Conservation (phyloP, 2,113 vertebrate species). For the Mohoua ochrocephala region DNA sequence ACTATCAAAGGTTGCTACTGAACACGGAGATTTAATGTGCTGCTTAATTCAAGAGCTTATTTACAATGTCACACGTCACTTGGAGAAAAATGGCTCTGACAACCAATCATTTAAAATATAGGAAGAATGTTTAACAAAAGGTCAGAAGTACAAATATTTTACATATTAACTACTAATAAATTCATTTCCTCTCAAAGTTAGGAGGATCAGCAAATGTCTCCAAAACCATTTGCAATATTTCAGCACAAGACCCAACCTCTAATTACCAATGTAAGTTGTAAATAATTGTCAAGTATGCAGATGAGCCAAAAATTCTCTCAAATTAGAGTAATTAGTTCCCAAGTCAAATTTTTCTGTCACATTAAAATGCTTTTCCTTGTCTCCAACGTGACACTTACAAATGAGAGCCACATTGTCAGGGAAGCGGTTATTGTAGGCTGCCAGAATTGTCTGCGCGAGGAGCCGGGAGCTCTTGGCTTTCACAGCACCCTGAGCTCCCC, state of each 20-base stretch:
- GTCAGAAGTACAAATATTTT: conserved; percentile 61
- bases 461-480: background rate
- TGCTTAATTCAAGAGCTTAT: conserved; percentile 47
- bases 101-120: conserved; percentile 44
- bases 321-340: conserved; percentile 69
- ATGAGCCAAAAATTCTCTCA: conserved; percentile 61
- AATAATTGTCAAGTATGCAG: conserved; percentile 69
- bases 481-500: background rate
- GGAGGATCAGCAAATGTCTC: conserved; percentile 55
- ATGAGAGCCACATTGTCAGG: conserved; percentile 28
- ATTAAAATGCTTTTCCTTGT: conserved; percentile 54
- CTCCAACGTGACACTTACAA: conserved; percentile 30
- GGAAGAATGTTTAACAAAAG: conserved; percentile 60
- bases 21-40: conserved; percentile 38
- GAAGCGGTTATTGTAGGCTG: background rate
- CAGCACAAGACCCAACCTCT: conserved; percentile 39
- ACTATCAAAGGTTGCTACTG: conserved; percentile 38
- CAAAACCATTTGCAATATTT: conserved; percentile 57
- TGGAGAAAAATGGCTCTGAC: conserved; percentile 34
- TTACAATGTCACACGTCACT: conserved; percentile 46
- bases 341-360: conserved; percentile 57
- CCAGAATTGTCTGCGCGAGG: background rate
- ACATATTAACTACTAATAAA: conserved; percentile 52
- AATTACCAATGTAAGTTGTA: conserved; percentile 61
- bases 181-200: conserved; percentile 52